phyloP scores from a whole-genome alignment of 2,888 invertebrate species.

The Calameuta filiformis region DNA sequence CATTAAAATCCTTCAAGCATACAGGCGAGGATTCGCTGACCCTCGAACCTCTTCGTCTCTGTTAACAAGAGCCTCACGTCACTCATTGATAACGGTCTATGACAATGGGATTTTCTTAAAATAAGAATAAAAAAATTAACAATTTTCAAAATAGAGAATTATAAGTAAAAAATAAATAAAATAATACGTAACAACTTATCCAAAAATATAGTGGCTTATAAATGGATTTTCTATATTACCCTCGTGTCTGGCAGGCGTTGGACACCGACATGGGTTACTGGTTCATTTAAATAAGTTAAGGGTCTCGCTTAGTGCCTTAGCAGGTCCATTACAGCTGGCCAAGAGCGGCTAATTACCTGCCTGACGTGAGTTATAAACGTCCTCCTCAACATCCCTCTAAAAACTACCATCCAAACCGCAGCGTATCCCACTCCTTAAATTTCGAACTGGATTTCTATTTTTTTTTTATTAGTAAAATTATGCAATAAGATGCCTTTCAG shows the following conservation, averaged over 20 bases:
- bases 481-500: constrained; percentile 7
- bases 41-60: not conserved
- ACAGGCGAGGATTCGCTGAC: not conserved
- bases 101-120: constrained; percentile 13
- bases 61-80: not conserved
- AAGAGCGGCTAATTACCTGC: constrained; percentile 66
- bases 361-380: constrained; percentile 67
- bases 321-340: constrained; percentile 65
- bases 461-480: constrained; percentile 37
- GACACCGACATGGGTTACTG: constrained; percentile 65
- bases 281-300: constrained; percentile 67
- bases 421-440: constrained; percentile 41
- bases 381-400: constrained; percentile 22
- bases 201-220: constrained; percentile 58
- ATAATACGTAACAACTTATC: constrained; percentile 25
- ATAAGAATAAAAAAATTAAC: not conserved
- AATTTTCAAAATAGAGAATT: constrained; percentile 12
- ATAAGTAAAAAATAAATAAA: constrained; percentile 26
- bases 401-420: not conserved
- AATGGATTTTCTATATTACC: constrained; percentile 66
- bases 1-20: not conserved
- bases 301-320: constrained; percentile 62
- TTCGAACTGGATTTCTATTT: constrained; percentile 45
- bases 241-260: constrained; percentile 55
- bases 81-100: not conserved